Conservation (phyloP, 2,888 invertebrate genomes). For the Embidobia sp. region DNA sequence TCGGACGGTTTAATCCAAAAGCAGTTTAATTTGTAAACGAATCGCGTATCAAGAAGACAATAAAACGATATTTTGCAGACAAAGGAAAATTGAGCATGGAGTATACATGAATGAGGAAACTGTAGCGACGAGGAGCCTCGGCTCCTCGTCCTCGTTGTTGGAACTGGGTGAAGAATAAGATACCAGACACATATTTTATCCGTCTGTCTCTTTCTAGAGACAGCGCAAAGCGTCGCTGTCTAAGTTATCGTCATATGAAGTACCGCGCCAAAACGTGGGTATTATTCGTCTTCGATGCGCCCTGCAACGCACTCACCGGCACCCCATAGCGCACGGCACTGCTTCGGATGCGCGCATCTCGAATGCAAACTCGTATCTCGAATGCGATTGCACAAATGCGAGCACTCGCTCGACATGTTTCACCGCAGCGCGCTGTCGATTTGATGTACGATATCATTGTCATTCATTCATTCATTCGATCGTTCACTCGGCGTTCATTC, state of each 20-base stretch:
- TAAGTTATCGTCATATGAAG: constrained; percentile 80
- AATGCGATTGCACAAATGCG: constrained; percentile 64
- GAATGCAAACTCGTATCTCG: constrained; percentile 60
- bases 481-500: constrained; percentile 41
- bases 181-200: constrained; percentile 79
- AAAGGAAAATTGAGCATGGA: constrained; percentile 50
- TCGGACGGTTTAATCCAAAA: constrained; percentile 7
- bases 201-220: constrained; percentile 69
- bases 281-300: constrained; percentile 75
- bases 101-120: constrained; percentile 50
- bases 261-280: constrained; percentile 76
- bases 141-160: too few species aligned
- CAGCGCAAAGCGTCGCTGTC: constrained; percentile 72
- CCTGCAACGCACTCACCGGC: constrained; percentile 55
- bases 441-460: constrained; percentile 75
- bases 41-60: constrained; percentile 37
- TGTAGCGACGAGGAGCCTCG: constrained; percentile 11
- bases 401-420: constrained; percentile 48
- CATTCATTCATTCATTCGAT: constrained; percentile 67
- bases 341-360: constrained; percentile 57
- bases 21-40: constrained; percentile 48
- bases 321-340: constrained; percentile 66
- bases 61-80: constrained; percentile 45
- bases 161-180: constrained; percentile 81
- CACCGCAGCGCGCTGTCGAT: constrained; percentile 68